Base-by-base conservation (phyloP, 2,797 vertebrate genomes). In the Zalophus californianus region DNA sequence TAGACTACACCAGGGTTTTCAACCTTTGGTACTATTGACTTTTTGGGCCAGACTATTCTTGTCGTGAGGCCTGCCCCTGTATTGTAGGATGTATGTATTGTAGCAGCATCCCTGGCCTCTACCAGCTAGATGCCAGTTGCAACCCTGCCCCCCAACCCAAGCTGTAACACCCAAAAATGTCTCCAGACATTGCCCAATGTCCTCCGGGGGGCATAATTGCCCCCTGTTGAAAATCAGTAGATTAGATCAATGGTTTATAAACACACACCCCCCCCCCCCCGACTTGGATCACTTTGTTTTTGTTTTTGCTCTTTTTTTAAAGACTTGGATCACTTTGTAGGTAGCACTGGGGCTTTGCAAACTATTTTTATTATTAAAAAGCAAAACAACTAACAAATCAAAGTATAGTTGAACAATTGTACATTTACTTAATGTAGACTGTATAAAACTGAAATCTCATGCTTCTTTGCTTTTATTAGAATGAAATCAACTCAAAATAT, bases 291-390 rank as follows among this genome's bases (percentile, higher is more conserved):
- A 4, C 32, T 66, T 66, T 66, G 32, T 32, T n/a, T 66, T 66
- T 66, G 32, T 66, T 66, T 62, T 66, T 62, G 11, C 27, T 62
- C 23, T 29, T 12, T 62, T 27, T 29, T 27, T 66, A n/a, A 32
- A 29, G 72, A 73, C 72, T 44, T 73, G 72, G 52, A 54, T 77
- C 41, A 44, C 38, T 94, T 85, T 70, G 41, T 52, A 82, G 20
- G n/a, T 58, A 66, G 72, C 25, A 86, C 16, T 88, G 58, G 72
- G 41, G 12, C 2, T 87, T 58, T 27, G 29, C 32, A 75, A 96
- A 52, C 56, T 73, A 32, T 90, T 88, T 83, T 90, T 54, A 54
- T 86, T 87, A 79, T 52, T 91, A 58, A 93, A 56, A 93, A 86
- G 41, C 41, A 32, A 78, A 86, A 62, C 18, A 78, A n/a, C 21